A percentile compares a stretch with the other conserved stretches of the same genome.
Evolutionary conservation across 2,888 invertebrate species (phyloP).

Genomic region (Calameuta idolon): DNA sequence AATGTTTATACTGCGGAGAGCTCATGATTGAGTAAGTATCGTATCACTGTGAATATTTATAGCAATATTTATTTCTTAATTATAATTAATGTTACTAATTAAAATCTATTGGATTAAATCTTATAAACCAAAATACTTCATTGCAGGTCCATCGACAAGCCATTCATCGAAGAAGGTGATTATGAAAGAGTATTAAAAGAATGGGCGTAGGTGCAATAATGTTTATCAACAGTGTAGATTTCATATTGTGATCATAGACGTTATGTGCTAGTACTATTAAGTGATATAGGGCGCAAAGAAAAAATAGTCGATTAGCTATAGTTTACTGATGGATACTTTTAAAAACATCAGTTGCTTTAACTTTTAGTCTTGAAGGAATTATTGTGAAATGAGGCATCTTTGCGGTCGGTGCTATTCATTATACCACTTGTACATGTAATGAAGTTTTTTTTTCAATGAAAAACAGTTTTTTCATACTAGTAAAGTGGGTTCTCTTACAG

Average conservation of each 20-base stretch:
- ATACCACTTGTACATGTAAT: background rate
- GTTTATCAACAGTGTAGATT: constrained; percentile 5
- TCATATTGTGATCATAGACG: background rate
- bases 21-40: constrained; percentile 80
- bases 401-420: background rate
- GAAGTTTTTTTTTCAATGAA: background rate
- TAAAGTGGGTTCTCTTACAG: background rate
- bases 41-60: constrained; percentile 15
- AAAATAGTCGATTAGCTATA: background rate
- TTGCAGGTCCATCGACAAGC: constrained; percentile 84
- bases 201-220: constrained; percentile 75
- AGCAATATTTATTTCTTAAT: background rate
- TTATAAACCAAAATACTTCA: background rate
- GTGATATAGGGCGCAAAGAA: background rate
- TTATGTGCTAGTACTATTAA: background rate
- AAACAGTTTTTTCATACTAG: background rate
- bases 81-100: background rate
- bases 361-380: background rate
- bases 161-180: constrained; percentile 86
- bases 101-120: background rate
- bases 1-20: constrained; percentile 94
- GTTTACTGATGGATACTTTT: background rate
- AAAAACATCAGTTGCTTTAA: background rate
- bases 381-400: background rate
- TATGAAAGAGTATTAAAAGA: constrained; percentile 86